Evolutionary conservation across 2,113 vertebrate species (phyloP), one percentile per base, ranked within the genome.

Genomic region (Chaetodon trifascialis): DNA sequence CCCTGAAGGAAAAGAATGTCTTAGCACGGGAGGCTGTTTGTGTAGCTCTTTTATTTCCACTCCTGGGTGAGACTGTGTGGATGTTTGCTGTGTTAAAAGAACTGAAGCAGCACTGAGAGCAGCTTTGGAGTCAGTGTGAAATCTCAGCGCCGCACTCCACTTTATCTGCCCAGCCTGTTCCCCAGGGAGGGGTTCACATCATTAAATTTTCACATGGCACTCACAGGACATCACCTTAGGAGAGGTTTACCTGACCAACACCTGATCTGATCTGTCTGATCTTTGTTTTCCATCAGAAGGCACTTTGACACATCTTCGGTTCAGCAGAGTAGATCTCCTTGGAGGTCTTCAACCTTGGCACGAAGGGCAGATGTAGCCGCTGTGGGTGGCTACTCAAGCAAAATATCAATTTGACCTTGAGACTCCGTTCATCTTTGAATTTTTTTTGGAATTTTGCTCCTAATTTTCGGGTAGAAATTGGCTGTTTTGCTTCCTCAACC

Each of bases 121-220:
- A 83, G 80, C 86, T 86, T 85, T 62, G 64, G 85, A 76, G 68
- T 66, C 77, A 9, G 65, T 81, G 74, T 79, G 87, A 89, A 88
- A 82, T 88, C 89, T 71, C 84, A 86, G 86, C 11, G 21, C 64
- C 64, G 12, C 80, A 71, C 68, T 85, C 64, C 83, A 85, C 83
- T 91, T 88, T 87, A 87, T 82, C 85, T 65, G 73, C 66, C 77
- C 76, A 34, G 84, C 72, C 71, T 56, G 73, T 67, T 79, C 90
- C 89, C 90, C 11, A 3, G 63, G 71, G 80, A 63, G 58, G 79
- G 56, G 76, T 71, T 76, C 51, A 36, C 73, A 17, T 85, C 87
- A 92, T 93, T 85, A 92, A 88, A 87, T 87, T 92, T 94, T 93
- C 86, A 92, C 72, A 23, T 19, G 74, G 86, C 75, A 90, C 89